Evolutionary conservation across 2,113 vertebrate genomes (phyloP).

Genomic region (Semnornis frantzii): DNA sequence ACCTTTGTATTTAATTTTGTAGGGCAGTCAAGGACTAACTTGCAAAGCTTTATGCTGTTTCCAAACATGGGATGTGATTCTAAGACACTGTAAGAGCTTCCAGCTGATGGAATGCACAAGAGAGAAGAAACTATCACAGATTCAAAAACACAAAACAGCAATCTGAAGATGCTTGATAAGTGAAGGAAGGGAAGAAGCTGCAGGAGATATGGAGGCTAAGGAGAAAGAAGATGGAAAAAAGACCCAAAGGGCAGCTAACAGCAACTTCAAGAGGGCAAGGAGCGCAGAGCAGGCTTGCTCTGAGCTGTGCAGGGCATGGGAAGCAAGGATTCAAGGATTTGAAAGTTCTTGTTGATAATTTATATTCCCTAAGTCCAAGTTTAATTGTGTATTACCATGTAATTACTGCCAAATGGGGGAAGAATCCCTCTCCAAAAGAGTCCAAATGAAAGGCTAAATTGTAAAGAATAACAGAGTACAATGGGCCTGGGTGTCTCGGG

Average conservation of each 20-base stretch:
- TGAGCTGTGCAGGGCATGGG: neutral
- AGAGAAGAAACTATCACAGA: neutral
- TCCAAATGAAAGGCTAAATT: neutral
- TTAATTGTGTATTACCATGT: neutral
- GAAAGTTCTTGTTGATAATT: neutral
- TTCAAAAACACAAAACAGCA: neutral
- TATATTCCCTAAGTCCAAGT: neutral
- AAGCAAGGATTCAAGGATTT: neutral
- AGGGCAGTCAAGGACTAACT: neutral
- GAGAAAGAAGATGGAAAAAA: neutral
- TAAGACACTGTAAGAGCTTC: neutral
- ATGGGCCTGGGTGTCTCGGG: neutral
- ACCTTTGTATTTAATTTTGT: neutral
- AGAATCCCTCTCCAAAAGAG: neutral
- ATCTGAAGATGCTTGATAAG: neutral
- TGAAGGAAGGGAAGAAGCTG: neutral
- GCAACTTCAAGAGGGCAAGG: neutral
- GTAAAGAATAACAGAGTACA: neutral
- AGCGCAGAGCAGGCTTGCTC: neutral
- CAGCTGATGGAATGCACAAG: neutral
- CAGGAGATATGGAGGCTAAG: neutral
- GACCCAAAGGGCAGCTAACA: neutral
- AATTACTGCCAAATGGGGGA: neutral
- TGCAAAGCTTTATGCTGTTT: neutral
- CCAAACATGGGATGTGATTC: neutral